Evolutionary conservation across 2,113 vertebrate species (phyloP), one percentile per base, ranked within the genome.

Genomic region (Empidonax traillii): DNA sequence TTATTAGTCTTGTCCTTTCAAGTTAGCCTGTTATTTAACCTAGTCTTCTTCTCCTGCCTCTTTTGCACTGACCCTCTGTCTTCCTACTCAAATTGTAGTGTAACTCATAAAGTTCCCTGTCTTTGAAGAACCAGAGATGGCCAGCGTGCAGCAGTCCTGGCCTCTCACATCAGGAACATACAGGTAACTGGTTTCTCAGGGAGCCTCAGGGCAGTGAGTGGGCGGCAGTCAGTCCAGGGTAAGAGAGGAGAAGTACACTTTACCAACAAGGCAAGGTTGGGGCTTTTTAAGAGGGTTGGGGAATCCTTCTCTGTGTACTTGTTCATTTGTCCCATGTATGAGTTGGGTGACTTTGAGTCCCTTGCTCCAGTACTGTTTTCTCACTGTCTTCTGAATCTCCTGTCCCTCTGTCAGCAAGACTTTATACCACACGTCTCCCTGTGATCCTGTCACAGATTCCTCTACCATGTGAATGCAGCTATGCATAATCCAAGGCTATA

Each of bases 71-170:
- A 69, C 46, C n/a, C 39, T 6, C 3, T 83, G 37, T 49, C 30
- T 92, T 80, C n/a, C 66, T 49, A 31, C 37, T 23, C 27, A 79
- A 83, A 76, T 25, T 31, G 9, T 58, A 28, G 28, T 46, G 14
- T 62, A 68, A n/a, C 22, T 76, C n/a, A 6, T 12, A 46, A 46
- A 12, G 6, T 76, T 93, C 37, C 28, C 10, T 28, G 2, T 31
- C 37, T 74, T 59, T 44, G 67, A 80, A 63, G 65, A 77, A 13
- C 14, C 16, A n/a, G 75, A 87, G 11, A 18, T 37, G 33, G 47
- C 35, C 44, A 47, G n/a, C 35, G 44, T 0, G 0, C 4, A 14
- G 52, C 21, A 89, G 6, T 74, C 2, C 0, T 47, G 47, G 56
- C 23, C 12, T 91, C 33, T 61, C 5, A 0, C 39, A 62, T 35